Percentiles rank a stretch among this genome's conserved stretches.
phyloP scores from a whole-genome alignment of 2,888 invertebrate genomes.

The Zaprionus lineosus region DNA sequence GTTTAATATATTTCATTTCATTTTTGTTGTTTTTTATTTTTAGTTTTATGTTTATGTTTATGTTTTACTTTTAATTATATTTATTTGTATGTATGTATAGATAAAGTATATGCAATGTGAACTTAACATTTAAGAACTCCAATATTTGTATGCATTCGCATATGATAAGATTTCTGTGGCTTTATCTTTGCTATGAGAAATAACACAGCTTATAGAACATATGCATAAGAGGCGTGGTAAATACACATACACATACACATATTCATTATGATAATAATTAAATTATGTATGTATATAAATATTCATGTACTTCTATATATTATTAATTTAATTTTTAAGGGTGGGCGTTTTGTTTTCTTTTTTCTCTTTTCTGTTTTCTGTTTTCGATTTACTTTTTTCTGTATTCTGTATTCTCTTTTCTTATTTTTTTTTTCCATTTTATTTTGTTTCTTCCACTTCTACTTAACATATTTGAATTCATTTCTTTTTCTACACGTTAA shows the following conservation, averaged over 20 bases:
- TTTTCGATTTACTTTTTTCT: slow-evolving; percentile 22
- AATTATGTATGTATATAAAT: slow-evolving; percentile 36
- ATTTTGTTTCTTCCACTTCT: too few species aligned
- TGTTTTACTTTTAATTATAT: too few species aligned
- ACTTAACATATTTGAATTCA: too few species aligned
- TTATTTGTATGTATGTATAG: slow-evolving; percentile 31
- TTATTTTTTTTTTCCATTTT: too few species aligned
- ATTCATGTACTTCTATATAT: slow-evolving; percentile 41
- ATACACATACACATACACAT: slow-evolving; percentile 31
- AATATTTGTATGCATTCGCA: slow-evolving; percentile 17
- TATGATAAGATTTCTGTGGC: slow-evolving; percentile 7
- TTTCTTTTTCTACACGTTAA: too few species aligned
- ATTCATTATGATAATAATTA: slow-evolving; percentile 38
- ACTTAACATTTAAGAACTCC: slow-evolving; percentile 50
- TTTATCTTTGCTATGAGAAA: slow-evolving; percentile 24
- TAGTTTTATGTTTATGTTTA: too few species aligned
- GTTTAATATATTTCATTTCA: too few species aligned
- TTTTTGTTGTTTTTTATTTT: too few species aligned
- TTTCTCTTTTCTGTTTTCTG: slow-evolving; percentile 29
- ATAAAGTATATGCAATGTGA: slow-evolving; percentile 35
- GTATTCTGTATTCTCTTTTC: too few species aligned
- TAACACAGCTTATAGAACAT: slow-evolving; percentile 58
- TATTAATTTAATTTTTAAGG: slow-evolving; percentile 56
- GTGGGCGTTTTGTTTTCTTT: slow-evolving; percentile 61
- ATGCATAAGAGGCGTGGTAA: slow-evolving; percentile 45